A percentile compares a stretch with the other conserved stretches of the same genome.
phyloP scores from a whole-genome alignment of 2,888 invertebrate species.

The Plagodis pulveraria region DNA sequence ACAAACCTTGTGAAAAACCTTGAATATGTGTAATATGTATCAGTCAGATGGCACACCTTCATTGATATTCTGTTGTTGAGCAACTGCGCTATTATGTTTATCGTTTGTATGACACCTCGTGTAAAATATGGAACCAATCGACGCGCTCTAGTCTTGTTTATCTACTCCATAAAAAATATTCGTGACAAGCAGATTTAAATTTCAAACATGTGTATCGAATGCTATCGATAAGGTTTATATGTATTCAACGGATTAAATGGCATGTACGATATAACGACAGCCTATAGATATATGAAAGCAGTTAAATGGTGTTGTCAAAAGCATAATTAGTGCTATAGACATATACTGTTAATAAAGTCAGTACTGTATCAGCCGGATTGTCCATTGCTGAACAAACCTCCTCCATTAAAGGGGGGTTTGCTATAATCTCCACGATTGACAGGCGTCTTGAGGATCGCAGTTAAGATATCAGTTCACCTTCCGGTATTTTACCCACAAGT shows the following conservation, averaged over 20 bases:
- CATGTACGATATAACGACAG: too few species aligned
- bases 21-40: slow-evolving; percentile 11
- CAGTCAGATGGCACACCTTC: slow-evolving; percentile 6
- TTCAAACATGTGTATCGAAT: slow-evolving; percentile 21
- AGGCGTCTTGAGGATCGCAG: too few species aligned
- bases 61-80: slow-evolving; percentile 12
- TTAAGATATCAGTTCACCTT: too few species aligned
- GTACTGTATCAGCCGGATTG: too few species aligned
- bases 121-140: slow-evolving; percentile 21
- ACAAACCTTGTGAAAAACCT: slow-evolving; percentile 4
- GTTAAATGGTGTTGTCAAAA: too few species aligned
- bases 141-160: slow-evolving; percentile 27
- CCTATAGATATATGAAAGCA: too few species aligned
- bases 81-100: slow-evolving; percentile 14
- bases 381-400: too few species aligned
- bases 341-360: too few species aligned
- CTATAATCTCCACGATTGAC: too few species aligned
- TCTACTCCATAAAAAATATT: slow-evolving; percentile 39
- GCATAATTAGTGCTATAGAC: too few species aligned
- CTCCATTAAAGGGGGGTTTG: too few species aligned
- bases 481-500: too few species aligned
- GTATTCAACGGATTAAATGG: slow-evolving; percentile 7
- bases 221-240: slow-evolving; percentile 48
- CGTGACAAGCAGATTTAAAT: slow-evolving; percentile 48
- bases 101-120: slow-evolving; percentile 25